Evolutionary conservation across 2,888 invertebrate species (phyloP).

Genomic region (Melipona beecheii): DNA sequence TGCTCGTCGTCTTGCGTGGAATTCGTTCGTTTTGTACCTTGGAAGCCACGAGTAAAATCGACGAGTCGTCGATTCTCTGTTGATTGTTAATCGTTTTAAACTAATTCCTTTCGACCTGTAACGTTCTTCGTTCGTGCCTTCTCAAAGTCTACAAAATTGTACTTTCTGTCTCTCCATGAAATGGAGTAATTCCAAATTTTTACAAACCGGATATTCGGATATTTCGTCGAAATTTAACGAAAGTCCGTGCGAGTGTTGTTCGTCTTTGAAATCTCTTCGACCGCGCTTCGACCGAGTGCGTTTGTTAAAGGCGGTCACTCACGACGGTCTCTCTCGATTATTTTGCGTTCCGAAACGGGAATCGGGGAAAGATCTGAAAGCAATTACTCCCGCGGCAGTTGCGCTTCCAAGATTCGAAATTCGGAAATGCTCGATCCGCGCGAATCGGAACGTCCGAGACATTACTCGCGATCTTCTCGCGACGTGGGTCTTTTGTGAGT

Average conservation of each 20-base stretch:
- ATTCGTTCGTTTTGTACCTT: background rate
- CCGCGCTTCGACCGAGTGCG: too few relatives aligned
- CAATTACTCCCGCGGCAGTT: slow-evolving; percentile 59
- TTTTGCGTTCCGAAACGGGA: slow-evolving; percentile 47
- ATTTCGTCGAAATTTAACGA: too few relatives aligned
- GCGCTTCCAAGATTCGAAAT: background rate
- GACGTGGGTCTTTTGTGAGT: background rate
- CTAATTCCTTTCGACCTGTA: too few relatives aligned
- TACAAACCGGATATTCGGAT: background rate
- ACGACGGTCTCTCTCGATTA: slow-evolving; percentile 37
- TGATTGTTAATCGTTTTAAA: too few relatives aligned
- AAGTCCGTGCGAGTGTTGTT: background rate
- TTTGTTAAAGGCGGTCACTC: background rate
- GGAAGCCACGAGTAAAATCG: too few relatives aligned
- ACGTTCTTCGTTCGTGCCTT: too few relatives aligned
- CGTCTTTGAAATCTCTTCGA: slow-evolving; percentile 30
- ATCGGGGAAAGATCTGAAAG: slow-evolving; percentile 43
- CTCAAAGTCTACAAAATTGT: background rate
- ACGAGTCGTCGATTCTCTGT: too few relatives aligned
- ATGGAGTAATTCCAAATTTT: background rate
- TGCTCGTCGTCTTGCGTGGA: background rate
- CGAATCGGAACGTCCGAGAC: background rate
- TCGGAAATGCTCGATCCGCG: slow-evolving; percentile 1
- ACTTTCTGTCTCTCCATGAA: background rate
- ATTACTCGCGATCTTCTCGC: background rate